phyloP scores from a whole-genome alignment of 2,797 vertebrate genomes.

The Syngnathus acus region DNA sequence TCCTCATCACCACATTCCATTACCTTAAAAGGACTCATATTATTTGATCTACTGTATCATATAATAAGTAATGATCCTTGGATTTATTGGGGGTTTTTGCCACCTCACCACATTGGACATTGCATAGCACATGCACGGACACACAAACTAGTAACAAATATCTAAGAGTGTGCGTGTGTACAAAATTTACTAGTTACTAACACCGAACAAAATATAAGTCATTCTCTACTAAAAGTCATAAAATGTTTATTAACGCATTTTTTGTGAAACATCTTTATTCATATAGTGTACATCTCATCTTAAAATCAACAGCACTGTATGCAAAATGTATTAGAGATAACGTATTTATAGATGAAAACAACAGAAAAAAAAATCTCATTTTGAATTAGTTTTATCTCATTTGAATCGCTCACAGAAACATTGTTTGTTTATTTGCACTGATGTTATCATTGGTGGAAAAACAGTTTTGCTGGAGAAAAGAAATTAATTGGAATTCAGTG shows the following conservation, averaged over 20 bases:
- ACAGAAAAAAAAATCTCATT: not conserved
- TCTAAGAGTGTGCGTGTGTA: not conserved
- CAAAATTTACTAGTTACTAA: not conserved
- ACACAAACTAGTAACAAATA: not conserved
- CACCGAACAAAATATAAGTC: not conserved
- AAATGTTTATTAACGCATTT: not conserved
- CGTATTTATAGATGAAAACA: not conserved
- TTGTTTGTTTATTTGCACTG: not conserved
- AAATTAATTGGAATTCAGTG: slow-evolving; percentile 3
- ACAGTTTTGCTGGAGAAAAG: slow-evolving; percentile 1
- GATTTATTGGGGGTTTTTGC: not conserved
- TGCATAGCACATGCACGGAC: not conserved
- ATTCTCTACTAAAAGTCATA: not conserved
- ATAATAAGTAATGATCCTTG: not conserved
- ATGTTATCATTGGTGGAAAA: not conserved
- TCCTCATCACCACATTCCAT: not conserved
- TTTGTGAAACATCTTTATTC: not conserved
- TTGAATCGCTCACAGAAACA: not conserved
- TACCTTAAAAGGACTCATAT: not conserved
- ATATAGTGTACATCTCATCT: not conserved
- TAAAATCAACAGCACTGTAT: not conserved
- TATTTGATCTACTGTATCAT: not conserved
- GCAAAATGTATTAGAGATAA: not conserved
- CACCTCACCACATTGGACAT: not conserved
- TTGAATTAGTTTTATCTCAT: not conserved